These are phyloP conservation scores for Streblospio benedicti DNA, from an alignment of 1,140 invertebrate species.

Conservation along the genomic window DNA sequence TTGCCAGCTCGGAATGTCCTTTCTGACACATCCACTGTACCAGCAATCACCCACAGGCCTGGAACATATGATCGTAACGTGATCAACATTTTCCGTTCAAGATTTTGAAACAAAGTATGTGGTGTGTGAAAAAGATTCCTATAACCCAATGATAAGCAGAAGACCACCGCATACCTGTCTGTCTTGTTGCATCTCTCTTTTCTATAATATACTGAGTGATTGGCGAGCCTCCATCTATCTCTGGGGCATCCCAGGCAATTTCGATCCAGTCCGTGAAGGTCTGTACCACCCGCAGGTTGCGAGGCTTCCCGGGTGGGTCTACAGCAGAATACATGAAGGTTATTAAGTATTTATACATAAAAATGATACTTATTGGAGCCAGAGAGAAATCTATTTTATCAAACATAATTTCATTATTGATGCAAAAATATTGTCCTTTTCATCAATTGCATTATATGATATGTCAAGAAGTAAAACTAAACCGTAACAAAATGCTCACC, in stretches of 20 bases:
- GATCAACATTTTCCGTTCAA: too few relatives aligned
- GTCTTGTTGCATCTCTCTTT: slow-evolving; percentile 11
- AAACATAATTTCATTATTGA: too few relatives aligned
- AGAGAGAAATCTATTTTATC: not conserved
- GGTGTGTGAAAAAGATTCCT: too few relatives aligned
- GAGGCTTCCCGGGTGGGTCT: slow-evolving; percentile 20
- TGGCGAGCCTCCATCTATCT: slow-evolving; percentile 85
- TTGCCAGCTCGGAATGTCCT: slow-evolving; percentile 58
- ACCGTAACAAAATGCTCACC: too few relatives aligned
- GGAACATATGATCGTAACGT: too few relatives aligned
- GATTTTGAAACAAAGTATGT: too few relatives aligned
- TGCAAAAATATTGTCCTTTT: too few relatives aligned
- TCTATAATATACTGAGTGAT: slow-evolving; percentile 53
- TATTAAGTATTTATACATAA: not conserved
- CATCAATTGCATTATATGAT: too few relatives aligned
- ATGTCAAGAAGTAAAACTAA: too few relatives aligned
- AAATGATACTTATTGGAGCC: not conserved
- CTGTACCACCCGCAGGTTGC: slow-evolving; percentile 12
- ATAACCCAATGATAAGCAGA: too few relatives aligned
- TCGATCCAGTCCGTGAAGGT: slow-evolving; percentile 46
- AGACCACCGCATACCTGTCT: too few relatives aligned
- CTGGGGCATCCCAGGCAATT: slow-evolving; percentile 79
- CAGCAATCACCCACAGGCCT: slow-evolving; percentile 21
- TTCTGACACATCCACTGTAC: slow-evolving; percentile 30
- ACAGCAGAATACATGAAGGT: not conserved